Percentiles rank a stretch among this genome's conserved stretches.
Evolutionary conservation across 2,888 invertebrate species (phyloP).

Genomic region (Saturnia japonica): DNA sequence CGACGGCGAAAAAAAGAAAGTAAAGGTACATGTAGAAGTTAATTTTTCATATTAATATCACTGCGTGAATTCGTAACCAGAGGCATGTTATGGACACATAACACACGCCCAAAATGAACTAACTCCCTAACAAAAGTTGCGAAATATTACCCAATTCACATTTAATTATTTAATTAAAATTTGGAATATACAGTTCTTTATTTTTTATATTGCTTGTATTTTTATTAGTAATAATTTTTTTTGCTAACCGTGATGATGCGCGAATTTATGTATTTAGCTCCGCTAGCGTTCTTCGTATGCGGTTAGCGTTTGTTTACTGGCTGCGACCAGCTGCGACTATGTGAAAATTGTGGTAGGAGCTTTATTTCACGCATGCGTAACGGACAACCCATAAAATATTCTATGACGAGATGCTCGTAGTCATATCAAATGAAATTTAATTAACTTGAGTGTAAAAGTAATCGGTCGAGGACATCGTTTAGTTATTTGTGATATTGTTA

Average conservation of each 20-base stretch:
- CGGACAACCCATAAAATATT: slow-evolving; percentile 43
- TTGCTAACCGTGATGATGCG: slow-evolving; percentile 4
- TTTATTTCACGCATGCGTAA: slow-evolving; percentile 45
- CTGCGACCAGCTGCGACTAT: slow-evolving; percentile 17
- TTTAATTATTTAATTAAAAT: neutral
- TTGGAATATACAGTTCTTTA: neutral
- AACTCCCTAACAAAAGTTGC: neutral
- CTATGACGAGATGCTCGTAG: slow-evolving; percentile 40
- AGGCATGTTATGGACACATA: neutral
- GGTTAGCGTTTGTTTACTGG: slow-evolving; percentile 30
- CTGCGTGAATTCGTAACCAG: neutral
- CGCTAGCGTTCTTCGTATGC: neutral
- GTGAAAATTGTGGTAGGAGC: slow-evolving; percentile 23
- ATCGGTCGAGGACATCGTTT: slow-evolving; percentile 17
- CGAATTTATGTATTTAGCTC: neutral
- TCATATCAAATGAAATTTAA: slow-evolving; percentile 35
- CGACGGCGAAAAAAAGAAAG: neutral
- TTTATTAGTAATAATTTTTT: neutral
- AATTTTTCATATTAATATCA: neutral
- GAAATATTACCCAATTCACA: neutral
- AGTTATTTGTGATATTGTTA: slow-evolving; percentile 3
- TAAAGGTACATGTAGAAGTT: neutral
- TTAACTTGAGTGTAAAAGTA: slow-evolving; percentile 39
- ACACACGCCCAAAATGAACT: neutral
- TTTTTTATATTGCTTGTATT: neutral